Percentiles rank a stretch among this genome's conserved stretches.
Conservation (phyloP, 2,888 invertebrate species). For the Drosophila nigricruria region DNA sequence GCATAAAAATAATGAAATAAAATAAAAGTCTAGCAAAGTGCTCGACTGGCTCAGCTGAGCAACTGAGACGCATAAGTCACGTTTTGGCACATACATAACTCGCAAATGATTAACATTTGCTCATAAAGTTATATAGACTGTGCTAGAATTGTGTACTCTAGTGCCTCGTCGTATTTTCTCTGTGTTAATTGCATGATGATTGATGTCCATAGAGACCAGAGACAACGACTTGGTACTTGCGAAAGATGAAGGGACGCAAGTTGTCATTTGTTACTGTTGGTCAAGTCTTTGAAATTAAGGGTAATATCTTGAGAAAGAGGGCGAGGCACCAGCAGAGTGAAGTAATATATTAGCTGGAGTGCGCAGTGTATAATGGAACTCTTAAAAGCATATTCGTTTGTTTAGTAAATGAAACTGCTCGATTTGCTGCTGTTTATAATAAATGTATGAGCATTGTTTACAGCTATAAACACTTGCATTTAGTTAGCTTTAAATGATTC, state of each 20-base stretch:
- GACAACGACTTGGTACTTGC: constrained; percentile 34
- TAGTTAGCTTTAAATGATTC: constrained; percentile 4
- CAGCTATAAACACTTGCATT: not conserved
- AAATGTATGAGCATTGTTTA: not conserved
- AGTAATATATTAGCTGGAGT: constrained; percentile 5
- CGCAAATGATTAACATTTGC: constrained; percentile 50
- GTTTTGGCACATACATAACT: constrained; percentile 60
- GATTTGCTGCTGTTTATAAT: not conserved
- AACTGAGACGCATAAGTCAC: constrained; percentile 62
- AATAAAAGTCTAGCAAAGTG: constrained; percentile 22
- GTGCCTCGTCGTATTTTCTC: constrained; percentile 12
- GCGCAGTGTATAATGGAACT: not conserved
- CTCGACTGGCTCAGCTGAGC: constrained; percentile 32
- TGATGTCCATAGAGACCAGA: constrained; percentile 37
- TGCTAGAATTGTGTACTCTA: constrained; percentile 6
- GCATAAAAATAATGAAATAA: constrained; percentile 26
- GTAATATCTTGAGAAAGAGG: not conserved
- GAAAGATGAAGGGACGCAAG: constrained; percentile 18
- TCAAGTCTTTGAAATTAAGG: constrained; percentile 22
- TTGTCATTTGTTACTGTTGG: constrained; percentile 37
- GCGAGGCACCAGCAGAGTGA: not conserved
- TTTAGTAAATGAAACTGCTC: not conserved
- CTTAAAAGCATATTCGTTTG: not conserved
- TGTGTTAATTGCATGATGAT: constrained; percentile 52
- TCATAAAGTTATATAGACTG: constrained; percentile 23